These are phyloP conservation scores for Chymomyza fuscimana DNA, from an alignment of 2,888 invertebrate genomes.

Conservation along the genomic window DNA sequence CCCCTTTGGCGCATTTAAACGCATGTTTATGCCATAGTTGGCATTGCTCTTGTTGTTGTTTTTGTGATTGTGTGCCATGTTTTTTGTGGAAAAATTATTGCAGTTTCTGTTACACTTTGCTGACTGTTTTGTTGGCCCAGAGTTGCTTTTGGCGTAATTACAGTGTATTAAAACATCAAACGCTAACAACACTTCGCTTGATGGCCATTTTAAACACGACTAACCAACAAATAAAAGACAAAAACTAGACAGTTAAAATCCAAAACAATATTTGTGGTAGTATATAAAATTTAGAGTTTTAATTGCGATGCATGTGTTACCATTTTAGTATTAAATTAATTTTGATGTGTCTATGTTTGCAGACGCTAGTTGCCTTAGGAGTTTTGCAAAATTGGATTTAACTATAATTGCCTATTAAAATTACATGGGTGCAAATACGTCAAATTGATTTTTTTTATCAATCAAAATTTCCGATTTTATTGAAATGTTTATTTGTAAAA, in stretches of 20 bases:
- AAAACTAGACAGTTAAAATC: not conserved
- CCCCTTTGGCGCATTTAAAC: conserved; percentile 34
- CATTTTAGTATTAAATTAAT: too few species aligned
- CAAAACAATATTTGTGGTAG: conserved; percentile 40
- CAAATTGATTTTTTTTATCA: too few species aligned
- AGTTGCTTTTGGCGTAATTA: conserved; percentile 39
- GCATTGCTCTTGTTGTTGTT: conserved; percentile 29
- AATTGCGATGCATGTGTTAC: conserved; percentile 31
- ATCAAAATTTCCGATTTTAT: too few species aligned
- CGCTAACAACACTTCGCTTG: conserved; percentile 41
- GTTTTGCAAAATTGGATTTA: too few species aligned
- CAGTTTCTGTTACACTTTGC: conserved; percentile 6
- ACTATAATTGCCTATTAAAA: too few species aligned
- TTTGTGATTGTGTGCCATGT: conserved; percentile 3
- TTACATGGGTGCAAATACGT: too few species aligned
- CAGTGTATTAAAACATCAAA: conserved; percentile 61
- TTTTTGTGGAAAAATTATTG: not conserved
- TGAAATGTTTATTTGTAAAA: too few species aligned
- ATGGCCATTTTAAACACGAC: conserved; percentile 14
- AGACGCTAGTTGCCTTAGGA: too few species aligned
- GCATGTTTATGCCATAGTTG: conserved; percentile 36
- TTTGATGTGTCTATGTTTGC: too few species aligned
- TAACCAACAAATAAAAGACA: not conserved
- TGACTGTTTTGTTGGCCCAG: not conserved
- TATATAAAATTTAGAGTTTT: conserved; percentile 63